phyloP scores from a whole-genome alignment of 2,797 vertebrate genomes.

The Holocentrus rufus region DNA sequence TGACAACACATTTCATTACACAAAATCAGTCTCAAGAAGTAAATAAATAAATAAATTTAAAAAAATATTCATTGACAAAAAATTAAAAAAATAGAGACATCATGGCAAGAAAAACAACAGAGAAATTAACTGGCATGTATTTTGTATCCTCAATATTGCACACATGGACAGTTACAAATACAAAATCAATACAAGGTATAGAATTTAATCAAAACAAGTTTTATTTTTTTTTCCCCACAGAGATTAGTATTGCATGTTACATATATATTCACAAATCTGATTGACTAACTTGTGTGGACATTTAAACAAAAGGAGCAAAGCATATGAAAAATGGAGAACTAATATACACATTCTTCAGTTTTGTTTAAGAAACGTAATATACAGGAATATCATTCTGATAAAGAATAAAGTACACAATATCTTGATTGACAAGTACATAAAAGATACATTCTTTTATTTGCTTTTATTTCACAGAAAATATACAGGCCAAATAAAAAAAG shows the following conservation, averaged over 20 bases:
- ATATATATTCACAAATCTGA: conserved; percentile 48
- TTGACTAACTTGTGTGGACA: conserved; percentile 40
- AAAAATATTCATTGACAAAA: too few relatives aligned
- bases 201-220: conserved; percentile 67
- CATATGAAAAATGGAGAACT: conserved; percentile 51
- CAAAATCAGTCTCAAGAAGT: too few relatives aligned
- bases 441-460: conserved; percentile 75
- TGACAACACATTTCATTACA: too few relatives aligned
- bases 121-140: not conserved
- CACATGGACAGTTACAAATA: not conserved
- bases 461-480: conserved; percentile 68
- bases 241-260: conserved; percentile 61
- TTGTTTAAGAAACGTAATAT: conserved; percentile 48
- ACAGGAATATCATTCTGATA: conserved; percentile 48
- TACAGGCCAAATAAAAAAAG: conserved; percentile 44
- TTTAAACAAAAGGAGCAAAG: conserved; percentile 52
- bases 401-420: conserved; percentile 57
- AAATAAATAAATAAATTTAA: too few relatives aligned
- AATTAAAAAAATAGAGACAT: too few relatives aligned
- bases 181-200: conserved; percentile 11
- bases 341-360: conserved; percentile 51
- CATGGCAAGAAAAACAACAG: too few relatives aligned
- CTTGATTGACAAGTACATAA: conserved; percentile 58
- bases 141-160: not conserved
- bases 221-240: conserved; percentile 69